Evolutionary conservation across 2,797 vertebrate genomes (phyloP), one percentile per base, ranked within the genome.

Genomic region (Manis crassicaudata): DNA sequence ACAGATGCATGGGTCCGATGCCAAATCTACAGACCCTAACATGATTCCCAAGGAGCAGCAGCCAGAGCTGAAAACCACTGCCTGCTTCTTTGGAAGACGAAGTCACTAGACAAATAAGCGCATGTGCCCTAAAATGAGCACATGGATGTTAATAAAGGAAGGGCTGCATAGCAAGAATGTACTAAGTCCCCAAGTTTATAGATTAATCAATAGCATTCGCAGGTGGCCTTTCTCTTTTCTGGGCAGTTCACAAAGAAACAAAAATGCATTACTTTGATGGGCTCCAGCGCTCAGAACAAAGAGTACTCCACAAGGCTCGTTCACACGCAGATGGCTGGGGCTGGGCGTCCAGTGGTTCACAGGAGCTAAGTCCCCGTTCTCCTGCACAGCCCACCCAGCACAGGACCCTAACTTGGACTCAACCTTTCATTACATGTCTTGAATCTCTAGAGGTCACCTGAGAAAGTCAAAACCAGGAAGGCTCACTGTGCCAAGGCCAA

Each of bases 1-100:
- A 88, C 92, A 92, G 94, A 94, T 72, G 94, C n/a, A 20, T 13
- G 27, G 88, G 95, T 72, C 35, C 63, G 16, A 0, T 0, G 92
- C 82, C 96, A 95, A 90, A 46, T 21, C 16, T 25, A 37, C 90
- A 79, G 91, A 79, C 62, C 77, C 85, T 72, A 63, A 17, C 60
- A 9, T 0, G 62, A 82, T 52, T 93, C 83, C 79, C 67, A 65
- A 50, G 6, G 27, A 84, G 73, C 40, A 62, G 52, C 32, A 14
- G 52, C 50, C 67, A 58, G 60, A 62, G 81, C 88, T 7, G 32
- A 63, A 94, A 87, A 76, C 50, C 29, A 11, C n/a, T 7, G n/a
- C 37, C 65, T 79, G 86, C 70, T 90, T 87, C 90, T 76, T 29
- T n/a, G 32, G 43, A 95, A 84, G 87, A 89, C 17, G n/a, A 70